A percentile compares a stretch with the other conserved stretches of the same genome.
Evolutionary conservation across 2,113 vertebrate species (phyloP).

Genomic region (Cynocephalus volans): DNA sequence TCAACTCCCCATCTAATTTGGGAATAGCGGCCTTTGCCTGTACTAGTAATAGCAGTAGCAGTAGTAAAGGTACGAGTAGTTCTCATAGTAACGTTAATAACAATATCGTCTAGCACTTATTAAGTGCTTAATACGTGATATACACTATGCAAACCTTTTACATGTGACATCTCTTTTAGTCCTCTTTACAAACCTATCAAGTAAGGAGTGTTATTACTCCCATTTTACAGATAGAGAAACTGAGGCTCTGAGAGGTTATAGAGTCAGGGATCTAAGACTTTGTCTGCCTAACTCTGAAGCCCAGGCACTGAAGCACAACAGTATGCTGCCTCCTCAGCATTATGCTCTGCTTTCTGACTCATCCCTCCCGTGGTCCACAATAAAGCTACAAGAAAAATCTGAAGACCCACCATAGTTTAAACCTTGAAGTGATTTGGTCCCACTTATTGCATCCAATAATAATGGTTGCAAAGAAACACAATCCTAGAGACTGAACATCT

Average conservation of each 20-base stretch:
- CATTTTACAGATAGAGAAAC: conserved; percentile 61
- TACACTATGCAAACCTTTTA: neutral
- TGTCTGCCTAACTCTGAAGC: neutral
- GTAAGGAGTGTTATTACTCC: neutral
- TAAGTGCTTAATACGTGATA: neutral
- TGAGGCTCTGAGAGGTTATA: conserved; percentile 23
- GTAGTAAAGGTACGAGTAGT: neutral
- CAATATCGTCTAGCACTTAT: neutral
- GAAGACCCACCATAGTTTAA: conserved; percentile 38
- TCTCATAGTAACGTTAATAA: neutral
- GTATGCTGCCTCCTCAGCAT: neutral
- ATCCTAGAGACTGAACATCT: conserved; percentile 75
- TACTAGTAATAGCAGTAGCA: neutral
- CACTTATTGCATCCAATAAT: conserved; percentile 71
- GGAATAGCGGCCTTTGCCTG: neutral
- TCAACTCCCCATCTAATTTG: conserved; percentile 22
- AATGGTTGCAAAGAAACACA: conserved; percentile 62
- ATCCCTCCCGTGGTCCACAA: neutral
- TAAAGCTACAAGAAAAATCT: conserved; percentile 67
- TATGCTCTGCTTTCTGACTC: neutral
- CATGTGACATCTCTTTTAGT: conserved; percentile 10
- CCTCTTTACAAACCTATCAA: conserved; percentile 35
- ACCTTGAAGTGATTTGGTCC: conserved; percentile 37
- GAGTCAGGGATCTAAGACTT: conserved; percentile 13
- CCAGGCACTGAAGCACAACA: conserved; percentile 3